Evolutionary conservation across 2,888 invertebrate genomes (phyloP).

Genomic region (Nowickia ferox): DNA sequence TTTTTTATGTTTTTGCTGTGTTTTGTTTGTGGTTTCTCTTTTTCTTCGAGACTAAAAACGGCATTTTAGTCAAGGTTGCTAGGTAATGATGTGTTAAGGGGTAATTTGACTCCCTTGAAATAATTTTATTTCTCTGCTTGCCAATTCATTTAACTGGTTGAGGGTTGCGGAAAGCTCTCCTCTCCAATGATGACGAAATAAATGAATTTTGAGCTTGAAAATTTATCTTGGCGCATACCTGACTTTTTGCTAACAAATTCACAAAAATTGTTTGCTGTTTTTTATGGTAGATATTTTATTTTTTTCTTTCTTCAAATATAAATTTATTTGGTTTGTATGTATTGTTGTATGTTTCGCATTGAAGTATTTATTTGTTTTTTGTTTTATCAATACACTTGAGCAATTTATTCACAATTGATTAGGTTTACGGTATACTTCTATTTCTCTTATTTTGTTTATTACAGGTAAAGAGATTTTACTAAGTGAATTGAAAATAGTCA

Average conservation of each 20-base stretch:
- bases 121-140: not conserved
- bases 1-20: not conserved
- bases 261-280: conserved; percentile 29
- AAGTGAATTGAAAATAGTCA: not conserved
- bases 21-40: not conserved
- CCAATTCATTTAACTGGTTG: not conserved
- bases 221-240: conserved; percentile 65
- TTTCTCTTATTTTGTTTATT: not conserved
- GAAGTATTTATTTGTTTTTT: conserved; percentile 30
- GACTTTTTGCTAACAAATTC: conserved; percentile 52
- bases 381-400: conserved; percentile 59
- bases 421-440: conserved; percentile 29
- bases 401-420: conserved; percentile 60
- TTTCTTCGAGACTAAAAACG: not conserved
- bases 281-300: not conserved
- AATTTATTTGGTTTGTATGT: conserved; percentile 21
- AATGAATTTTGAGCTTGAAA: conserved; percentile 11
- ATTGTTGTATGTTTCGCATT: not conserved
- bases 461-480: not conserved
- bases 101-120: conserved; percentile 6
- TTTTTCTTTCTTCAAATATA: not conserved
- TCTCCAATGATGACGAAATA: conserved; percentile 16
- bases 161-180: not conserved
- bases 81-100: not conserved
- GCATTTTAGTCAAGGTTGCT: conserved; percentile 26